A percentile compares a stretch with the other conserved stretches of the same genome.
Evolutionary conservation across 2,797 vertebrate species (phyloP).

Genomic region (Cichlasoma orientale): DNA sequence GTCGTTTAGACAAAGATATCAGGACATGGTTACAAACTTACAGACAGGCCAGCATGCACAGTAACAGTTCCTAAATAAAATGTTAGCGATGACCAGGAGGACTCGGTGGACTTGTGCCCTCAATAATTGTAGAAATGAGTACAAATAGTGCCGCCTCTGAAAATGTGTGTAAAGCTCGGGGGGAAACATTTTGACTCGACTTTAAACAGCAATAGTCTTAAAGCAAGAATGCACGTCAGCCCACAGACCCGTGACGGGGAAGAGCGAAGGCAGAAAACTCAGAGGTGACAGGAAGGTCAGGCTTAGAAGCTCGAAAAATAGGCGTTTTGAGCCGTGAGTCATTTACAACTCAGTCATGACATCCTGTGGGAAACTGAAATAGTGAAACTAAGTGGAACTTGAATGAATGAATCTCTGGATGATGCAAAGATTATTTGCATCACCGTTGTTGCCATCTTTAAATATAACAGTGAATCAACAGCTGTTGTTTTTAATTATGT

Average conservation of each 20-base stretch:
- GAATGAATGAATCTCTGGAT: not conserved
- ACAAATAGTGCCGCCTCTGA: not conserved
- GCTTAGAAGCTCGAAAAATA: not conserved
- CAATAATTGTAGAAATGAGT: not conserved
- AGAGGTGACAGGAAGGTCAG: not conserved
- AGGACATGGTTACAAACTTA: too few relatives aligned
- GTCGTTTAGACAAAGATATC: too few relatives aligned
- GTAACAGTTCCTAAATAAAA: too few relatives aligned
- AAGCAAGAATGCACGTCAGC: not conserved
- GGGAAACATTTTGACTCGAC: not conserved
- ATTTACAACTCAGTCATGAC: accelerated
- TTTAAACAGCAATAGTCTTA: not conserved
- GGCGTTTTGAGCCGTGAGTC: not conserved
- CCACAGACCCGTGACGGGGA: not conserved
- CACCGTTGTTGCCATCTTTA: not conserved
- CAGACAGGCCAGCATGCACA: too few relatives aligned
- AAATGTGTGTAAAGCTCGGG: not conserved
- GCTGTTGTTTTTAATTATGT: not conserved
- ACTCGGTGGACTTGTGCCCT: not conserved
- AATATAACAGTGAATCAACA: slow-evolving; percentile 20
- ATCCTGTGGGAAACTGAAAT: not conserved
- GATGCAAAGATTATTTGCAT: not conserved
- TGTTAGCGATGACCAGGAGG: too few relatives aligned
- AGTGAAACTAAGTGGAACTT: slow-evolving; percentile 14
- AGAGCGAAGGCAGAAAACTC: not conserved